Evolutionary conservation across 2,888 invertebrate genomes (phyloP).

Genomic region (Folsomia candida): DNA sequence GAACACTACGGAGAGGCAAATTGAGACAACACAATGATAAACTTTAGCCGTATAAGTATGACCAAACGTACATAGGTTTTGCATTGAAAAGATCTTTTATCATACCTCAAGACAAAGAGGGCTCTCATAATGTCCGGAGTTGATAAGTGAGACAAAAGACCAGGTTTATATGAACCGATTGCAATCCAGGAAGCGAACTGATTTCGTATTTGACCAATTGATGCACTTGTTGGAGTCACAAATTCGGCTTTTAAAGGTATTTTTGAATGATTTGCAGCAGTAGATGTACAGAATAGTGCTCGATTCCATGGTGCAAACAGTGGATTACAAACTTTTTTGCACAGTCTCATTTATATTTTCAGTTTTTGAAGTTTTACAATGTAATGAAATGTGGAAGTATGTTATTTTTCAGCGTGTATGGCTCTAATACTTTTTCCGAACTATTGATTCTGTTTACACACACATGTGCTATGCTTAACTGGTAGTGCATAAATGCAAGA

Average conservation of each 20-base stretch:
- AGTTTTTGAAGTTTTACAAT: conserved; percentile 11
- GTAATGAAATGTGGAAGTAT: neutral
- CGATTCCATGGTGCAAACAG: neutral
- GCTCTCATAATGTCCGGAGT: conserved; percentile 56
- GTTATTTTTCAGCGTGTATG: too few species aligned
- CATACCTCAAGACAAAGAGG: conserved; percentile 55
- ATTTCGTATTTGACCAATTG: neutral
- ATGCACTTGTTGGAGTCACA: neutral
- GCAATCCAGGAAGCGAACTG: neutral
- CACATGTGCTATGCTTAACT: too few species aligned
- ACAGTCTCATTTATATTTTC: neutral
- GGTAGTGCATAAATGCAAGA: too few species aligned
- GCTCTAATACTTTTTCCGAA: too few species aligned
- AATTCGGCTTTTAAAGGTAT: neutral
- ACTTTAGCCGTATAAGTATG: too few species aligned
- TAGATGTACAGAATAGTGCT: too few species aligned
- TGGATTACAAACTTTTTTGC: neutral
- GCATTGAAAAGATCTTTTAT: too few species aligned
- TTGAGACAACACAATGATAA: too few species aligned
- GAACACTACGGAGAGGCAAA: too few species aligned
- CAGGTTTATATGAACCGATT: conserved; percentile 43
- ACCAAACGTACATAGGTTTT: too few species aligned
- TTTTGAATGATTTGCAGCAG: too few species aligned
- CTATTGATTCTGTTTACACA: too few species aligned
- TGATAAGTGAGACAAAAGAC: conserved; percentile 51